Percentiles rank a stretch among this genome's conserved stretches.
phyloP scores from a whole-genome alignment of 2,797 vertebrate species.

The Myoxocephalus aenaeus region DNA sequence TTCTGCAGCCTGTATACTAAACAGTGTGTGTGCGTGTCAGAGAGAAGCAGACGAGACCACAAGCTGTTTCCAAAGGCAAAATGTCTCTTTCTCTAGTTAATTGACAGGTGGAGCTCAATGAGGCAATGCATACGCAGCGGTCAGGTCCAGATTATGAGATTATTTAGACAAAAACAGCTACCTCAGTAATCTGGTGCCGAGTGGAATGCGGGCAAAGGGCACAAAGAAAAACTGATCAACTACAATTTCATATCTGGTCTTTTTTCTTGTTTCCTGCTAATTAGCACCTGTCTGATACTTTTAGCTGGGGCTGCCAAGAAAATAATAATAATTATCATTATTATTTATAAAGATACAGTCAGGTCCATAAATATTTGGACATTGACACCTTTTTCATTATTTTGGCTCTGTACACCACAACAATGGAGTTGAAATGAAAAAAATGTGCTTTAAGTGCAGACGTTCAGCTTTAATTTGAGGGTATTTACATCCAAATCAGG shows the following conservation, averaged over 20 bases:
- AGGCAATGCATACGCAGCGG: slow-evolving; percentile 36
- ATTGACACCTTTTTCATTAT: no score
- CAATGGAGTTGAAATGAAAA: no score
- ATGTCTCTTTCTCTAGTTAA: slow-evolving; percentile 28
- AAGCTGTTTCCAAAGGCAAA: neutral
- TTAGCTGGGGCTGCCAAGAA: neutral
- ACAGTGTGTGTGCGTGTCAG: neutral
- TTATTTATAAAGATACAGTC: neutral
- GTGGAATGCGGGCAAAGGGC: slow-evolving; percentile 36
- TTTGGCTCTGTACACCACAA: no score
- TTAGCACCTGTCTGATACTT: neutral
- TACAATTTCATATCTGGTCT: neutral
- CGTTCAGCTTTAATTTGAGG: no score
- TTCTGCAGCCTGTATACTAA: neutral
- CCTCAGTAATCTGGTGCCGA: no score
- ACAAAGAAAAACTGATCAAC: slow-evolving; percentile 3
- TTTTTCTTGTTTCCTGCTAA: neutral
- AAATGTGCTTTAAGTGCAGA: no score
- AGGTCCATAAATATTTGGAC: no score
- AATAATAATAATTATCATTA: neutral
- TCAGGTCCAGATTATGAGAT: slow-evolving; percentile 71
- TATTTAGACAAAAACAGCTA: slow-evolving; percentile 21
- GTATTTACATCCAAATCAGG: no score
- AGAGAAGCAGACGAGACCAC: slow-evolving; percentile 8
- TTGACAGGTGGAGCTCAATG: slow-evolving; percentile 51